Conservation (phyloP, 2,797 vertebrate species). For the Squalus acanthias region DNA sequence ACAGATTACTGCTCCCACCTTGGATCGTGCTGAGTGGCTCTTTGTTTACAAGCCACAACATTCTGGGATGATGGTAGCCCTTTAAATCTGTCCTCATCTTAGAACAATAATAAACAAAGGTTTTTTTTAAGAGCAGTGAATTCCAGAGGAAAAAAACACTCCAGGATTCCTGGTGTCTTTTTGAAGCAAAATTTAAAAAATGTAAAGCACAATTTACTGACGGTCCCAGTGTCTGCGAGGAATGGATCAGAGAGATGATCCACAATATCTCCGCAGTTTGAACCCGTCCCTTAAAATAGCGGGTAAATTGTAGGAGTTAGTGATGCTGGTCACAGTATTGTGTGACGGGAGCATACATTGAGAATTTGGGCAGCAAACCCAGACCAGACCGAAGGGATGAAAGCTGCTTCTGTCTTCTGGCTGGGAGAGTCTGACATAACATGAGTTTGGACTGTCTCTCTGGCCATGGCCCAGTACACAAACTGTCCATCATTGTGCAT, state of each 20-base stretch:
- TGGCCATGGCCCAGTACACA: not conserved
- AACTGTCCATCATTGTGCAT: not conserved
- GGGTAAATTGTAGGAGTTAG: not conserved
- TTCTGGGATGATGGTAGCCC: not conserved
- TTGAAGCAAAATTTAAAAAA: constrained; percentile 7
- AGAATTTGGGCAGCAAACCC: not conserved
- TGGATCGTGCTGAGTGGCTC: not conserved
- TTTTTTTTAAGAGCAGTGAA: not conserved
- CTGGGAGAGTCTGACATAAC: not conserved
- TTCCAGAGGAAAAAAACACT: not conserved
- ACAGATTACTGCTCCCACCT: not conserved
- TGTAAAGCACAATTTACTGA: not conserved
- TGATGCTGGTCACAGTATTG: not conserved
- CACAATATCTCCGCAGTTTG: not conserved
- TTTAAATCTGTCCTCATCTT: not conserved
- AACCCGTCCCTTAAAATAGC: not conserved
- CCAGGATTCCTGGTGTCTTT: not conserved
- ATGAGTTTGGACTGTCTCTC: not conserved
- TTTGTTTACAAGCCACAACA: too few species aligned
- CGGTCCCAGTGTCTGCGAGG: not conserved
- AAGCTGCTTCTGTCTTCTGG: not conserved
- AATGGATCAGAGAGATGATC: not conserved
- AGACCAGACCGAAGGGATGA: not conserved
- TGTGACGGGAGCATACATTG: not conserved
- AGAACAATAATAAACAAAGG: too few species aligned